Conservation (phyloP, 2,113 vertebrate genomes). For the Corythoichthys haematopterus region DNA sequence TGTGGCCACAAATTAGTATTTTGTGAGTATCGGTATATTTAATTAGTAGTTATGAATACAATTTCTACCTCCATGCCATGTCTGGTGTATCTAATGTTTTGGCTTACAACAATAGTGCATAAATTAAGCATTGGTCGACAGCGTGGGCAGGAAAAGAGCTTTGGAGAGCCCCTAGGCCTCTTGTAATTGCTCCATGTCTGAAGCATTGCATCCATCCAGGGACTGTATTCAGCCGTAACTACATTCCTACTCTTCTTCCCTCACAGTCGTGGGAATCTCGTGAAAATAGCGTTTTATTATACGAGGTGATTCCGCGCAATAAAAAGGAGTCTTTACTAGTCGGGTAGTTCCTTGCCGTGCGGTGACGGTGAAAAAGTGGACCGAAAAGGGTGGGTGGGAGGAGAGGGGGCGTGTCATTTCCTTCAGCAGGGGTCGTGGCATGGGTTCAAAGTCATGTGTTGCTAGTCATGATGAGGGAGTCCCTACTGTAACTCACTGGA, state of each 20-base stretch:
- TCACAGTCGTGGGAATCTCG: background rate
- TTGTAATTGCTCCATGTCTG: conserved; percentile 50
- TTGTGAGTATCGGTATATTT: background rate
- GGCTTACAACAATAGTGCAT: conserved; percentile 18
- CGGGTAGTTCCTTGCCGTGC: conserved; percentile 27
- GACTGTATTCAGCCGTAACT: conserved; percentile 32
- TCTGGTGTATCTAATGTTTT: background rate
- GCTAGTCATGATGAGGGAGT: conserved; percentile 40
- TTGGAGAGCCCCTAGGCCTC: conserved; percentile 46
- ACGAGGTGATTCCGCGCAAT: conserved; percentile 1
- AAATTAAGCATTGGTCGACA: conserved; percentile 31
- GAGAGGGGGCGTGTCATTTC: conserved; percentile 34
- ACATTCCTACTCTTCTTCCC: conserved; percentile 17
- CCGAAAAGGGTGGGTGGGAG: conserved; percentile 14
- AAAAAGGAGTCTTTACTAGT: conserved; percentile 28
- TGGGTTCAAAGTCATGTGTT: conserved; percentile 40
- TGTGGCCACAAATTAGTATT: background rate
- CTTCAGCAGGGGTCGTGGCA: conserved; percentile 45
- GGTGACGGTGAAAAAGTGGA: conserved; percentile 46
- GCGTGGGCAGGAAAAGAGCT: conserved; percentile 45
- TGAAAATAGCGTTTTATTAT: background rate
- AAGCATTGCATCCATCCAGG: conserved; percentile 29
- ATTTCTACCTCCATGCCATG: background rate
- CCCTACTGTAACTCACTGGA: background rate
- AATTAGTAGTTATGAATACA: background rate